These are phyloP conservation scores for Mungos mungo DNA, from an alignment of 2,113 vertebrate species.

Conservation along the genomic window DNA sequence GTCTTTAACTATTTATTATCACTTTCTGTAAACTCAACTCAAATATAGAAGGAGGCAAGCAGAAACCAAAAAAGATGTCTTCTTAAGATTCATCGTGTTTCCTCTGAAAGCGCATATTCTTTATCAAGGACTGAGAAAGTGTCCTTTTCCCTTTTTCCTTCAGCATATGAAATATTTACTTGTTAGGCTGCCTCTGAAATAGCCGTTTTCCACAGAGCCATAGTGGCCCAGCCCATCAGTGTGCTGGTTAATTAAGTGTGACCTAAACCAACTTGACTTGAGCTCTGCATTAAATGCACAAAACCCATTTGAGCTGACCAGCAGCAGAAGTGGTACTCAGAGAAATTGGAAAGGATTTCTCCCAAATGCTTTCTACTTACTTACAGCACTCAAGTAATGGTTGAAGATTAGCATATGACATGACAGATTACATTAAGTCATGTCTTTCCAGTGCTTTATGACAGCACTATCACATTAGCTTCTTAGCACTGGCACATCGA, in stretches of 20 bases:
- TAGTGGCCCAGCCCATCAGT: conserved; percentile 84
- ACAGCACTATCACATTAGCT: conserved; percentile 96
- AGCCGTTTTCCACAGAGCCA: conserved; percentile 84
- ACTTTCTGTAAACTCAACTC: conserved; percentile 75
- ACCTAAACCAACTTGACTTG: conserved; percentile 93
- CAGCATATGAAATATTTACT: conserved; percentile 88
- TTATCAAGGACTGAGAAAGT: conserved; percentile 74
- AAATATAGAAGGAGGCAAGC: conserved; percentile 62
- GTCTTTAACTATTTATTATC: conserved; percentile 84
- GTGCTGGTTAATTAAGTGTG: conserved; percentile 91
- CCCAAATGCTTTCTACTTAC: conserved; percentile 91
- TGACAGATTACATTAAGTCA: conserved; percentile 99
- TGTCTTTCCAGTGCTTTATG: conserved; percentile 95
- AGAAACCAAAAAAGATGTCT: conserved; percentile 71
- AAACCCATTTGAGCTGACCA: conserved; percentile 93
- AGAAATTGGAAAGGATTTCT: conserved; percentile 92
- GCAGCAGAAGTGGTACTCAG: conserved; percentile 90
- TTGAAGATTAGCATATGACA: conserved; percentile 99
- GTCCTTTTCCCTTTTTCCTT: conserved; percentile 62
- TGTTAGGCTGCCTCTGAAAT: conserved; percentile 84
- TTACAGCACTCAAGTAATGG: conserved; percentile 93
- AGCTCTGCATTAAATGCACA: conserved; percentile 91
- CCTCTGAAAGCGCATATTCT: conserved; percentile 63
- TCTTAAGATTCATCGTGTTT: conserved; percentile 68
- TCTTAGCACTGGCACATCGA: conserved; percentile 95